Evolutionary conservation across 2,797 vertebrate species (phyloP).

Genomic region (Phyllotis vaccarum): DNA sequence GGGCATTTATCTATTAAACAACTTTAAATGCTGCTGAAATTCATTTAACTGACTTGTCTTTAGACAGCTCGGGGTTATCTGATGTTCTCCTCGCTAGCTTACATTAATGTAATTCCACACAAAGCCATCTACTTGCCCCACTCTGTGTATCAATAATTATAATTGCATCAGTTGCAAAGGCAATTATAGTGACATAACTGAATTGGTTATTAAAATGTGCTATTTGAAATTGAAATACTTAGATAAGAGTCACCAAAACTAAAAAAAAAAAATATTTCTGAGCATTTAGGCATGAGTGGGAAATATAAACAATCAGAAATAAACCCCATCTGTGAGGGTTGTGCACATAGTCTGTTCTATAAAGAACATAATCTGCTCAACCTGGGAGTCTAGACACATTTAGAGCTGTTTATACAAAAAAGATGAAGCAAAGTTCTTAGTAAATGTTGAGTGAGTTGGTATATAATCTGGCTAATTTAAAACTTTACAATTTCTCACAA

Average conservation of each 20-base stretch:
- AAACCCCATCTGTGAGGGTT: not conserved
- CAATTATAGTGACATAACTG: not conserved
- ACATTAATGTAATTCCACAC: not conserved
- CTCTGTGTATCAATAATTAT: not conserved
- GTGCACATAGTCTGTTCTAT: not conserved
- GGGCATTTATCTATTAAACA: conserved; percentile 5
- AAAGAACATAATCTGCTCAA: not conserved
- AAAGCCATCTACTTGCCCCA: not conserved
- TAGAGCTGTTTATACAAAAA: not conserved
- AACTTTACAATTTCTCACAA: not conserved
- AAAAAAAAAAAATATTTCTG: conserved; percentile 35
- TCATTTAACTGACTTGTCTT: not conserved
- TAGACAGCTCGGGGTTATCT: not conserved
- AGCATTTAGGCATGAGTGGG: not conserved
- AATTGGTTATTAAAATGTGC: not conserved
- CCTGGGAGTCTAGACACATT: not conserved
- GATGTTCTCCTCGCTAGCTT: not conserved
- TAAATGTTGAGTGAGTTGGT: not conserved
- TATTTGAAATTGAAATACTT: not conserved
- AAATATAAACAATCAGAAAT: not conserved
- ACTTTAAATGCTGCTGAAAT: not conserved
- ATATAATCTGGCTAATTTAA: not conserved
- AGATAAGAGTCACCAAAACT: not conserved
- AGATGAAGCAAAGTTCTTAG: not conserved
- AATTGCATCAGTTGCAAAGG: not conserved